Evolutionary conservation across 2,797 vertebrate genomes (phyloP), one percentile per base, ranked within the genome.

Genomic region (Helostoma temminkii): DNA sequence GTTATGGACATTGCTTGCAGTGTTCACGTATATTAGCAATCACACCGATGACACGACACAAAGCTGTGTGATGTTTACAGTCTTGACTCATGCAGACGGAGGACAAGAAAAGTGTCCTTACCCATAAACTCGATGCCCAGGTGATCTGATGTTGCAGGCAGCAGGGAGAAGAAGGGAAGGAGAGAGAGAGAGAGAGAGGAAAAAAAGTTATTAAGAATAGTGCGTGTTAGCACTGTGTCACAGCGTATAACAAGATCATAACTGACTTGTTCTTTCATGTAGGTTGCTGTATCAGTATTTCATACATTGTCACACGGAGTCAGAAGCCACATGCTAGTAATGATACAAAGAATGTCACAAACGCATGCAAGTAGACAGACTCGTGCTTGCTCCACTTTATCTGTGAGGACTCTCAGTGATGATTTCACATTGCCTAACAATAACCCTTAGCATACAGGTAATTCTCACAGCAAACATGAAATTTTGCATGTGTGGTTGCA

Each of bases 101-200:
- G 76, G 71, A 73, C 5, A 73, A 76, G 34, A 83, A 71, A 65
- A 65, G 41, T 36, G 52, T 88, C 66, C 97, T 98, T 96, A 99
- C 97, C 97, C 97, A 99, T 99, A 81, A 99, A 98, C 95, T 99
- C 97, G 82, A 99, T 98, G 87, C 97, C 97, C 94, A 98, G 91
- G 90, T 98, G 96, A 91, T 99, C 97, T 94, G 96, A 95, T 93
- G 87, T 85, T 94, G 42, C 88, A 66, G 54, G 54, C 36, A n/a
- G 67, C 70, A 58, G 65, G 15, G 60, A 21, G 28, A 42, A 14
- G 58, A 10, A 24, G 5, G 25, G 46, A 36, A 11, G 63, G 18
- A 73, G 22, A n/a, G 72, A 3, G 28, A 21, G 19, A 19, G 69
- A 41, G 14, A 2, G 67, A 26, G 21, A 36, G 32, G 47, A 69